Conservation (phyloP, 2,888 invertebrate species). For the Callyntrura guangdongensis region DNA sequence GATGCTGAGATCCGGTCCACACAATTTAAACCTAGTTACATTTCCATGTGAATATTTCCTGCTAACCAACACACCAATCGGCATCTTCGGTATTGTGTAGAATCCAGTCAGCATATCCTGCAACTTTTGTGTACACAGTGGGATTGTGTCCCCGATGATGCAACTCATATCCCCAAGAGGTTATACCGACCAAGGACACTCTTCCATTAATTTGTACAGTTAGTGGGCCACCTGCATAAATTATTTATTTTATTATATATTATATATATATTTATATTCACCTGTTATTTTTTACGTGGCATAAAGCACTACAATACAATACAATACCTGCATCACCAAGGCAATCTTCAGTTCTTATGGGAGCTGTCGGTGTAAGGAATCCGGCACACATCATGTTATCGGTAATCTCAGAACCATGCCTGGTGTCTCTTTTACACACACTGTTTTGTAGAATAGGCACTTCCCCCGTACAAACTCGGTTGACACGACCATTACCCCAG, state of each 20-base stretch:
- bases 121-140: slow-evolving; percentile 82
- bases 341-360: slow-evolving; percentile 69
- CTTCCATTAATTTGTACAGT: slow-evolving; percentile 78
- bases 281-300: too few relatives aligned
- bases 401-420: slow-evolving; percentile 73
- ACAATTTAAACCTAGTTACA: too few relatives aligned
- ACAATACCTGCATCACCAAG: slow-evolving; percentile 70
- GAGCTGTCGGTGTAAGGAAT: slow-evolving; percentile 78
- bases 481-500: slow-evolving; percentile 70
- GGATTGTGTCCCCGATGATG: slow-evolving; percentile 82
- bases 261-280: too few relatives aligned
- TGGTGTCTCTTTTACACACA: slow-evolving; percentile 82
- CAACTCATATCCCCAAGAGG: slow-evolving; percentile 80
- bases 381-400: slow-evolving; percentile 83
- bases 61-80: slow-evolving; percentile 81
- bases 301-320: too few relatives aligned
- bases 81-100: slow-evolving; percentile 83
- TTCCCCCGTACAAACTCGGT: slow-evolving; percentile 78
- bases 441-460: slow-evolving; percentile 82
- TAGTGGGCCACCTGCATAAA: slow-evolving; percentile 79
- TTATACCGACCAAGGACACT: slow-evolving; percentile 81
- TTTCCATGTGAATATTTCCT: too few relatives aligned
- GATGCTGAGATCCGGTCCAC: too few relatives aligned
- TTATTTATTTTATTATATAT: too few relatives aligned
- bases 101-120: slow-evolving; percentile 83